These are phyloP conservation scores for Tetrao urogallus DNA, from an alignment of 2,113 vertebrate species.

Conservation along the genomic window DNA sequence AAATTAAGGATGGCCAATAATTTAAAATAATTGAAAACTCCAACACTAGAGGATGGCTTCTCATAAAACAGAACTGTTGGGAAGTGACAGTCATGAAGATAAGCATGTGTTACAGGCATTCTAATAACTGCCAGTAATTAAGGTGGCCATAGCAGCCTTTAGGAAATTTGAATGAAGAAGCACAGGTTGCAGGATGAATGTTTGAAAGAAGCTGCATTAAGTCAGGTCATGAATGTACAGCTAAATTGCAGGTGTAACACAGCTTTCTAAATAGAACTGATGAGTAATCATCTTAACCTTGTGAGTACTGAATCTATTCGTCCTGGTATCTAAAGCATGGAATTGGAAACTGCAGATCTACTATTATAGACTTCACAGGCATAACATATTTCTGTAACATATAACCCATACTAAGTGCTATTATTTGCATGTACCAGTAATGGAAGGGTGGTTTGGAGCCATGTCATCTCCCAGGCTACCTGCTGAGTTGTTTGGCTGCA, in stretches of 20 bases:
- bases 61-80: not conserved
- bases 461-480: not conserved
- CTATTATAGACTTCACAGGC: not conserved
- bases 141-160: not conserved
- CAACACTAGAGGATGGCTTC: not conserved
- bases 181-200: not conserved
- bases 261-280: not conserved
- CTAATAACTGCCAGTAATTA: not conserved
- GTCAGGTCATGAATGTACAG: not conserved
- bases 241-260: not conserved
- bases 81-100: not conserved
- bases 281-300: not conserved
- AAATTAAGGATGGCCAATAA: not conserved
- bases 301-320: not conserved
- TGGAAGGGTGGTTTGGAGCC: not conserved
- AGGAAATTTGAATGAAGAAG: not conserved
- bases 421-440: not conserved
- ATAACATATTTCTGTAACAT: not conserved
- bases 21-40: not conserved
- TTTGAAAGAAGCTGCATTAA: not conserved
- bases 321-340: not conserved
- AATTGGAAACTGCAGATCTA: not conserved
- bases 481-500: not conserved
- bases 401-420: not conserved
- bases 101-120: not conserved